Evolutionary conservation across 2,888 invertebrate genomes (phyloP), one percentile per base, ranked within the genome.

Genomic region (Lycaena phlaeas): DNA sequence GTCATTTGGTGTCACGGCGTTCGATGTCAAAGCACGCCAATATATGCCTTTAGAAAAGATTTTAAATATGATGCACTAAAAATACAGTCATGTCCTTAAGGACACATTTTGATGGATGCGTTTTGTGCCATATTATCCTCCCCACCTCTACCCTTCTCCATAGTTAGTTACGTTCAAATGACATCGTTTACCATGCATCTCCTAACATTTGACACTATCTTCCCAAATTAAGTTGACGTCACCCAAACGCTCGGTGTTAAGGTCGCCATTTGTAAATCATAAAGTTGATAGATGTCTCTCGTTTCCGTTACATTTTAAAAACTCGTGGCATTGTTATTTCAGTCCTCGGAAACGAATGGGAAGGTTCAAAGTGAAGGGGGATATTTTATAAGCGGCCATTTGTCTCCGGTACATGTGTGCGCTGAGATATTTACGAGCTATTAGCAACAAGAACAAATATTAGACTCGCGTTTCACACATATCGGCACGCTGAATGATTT

Each of bases 381-480:
- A 72, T 71, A 69, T 74, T 70, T 77, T 78, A 74, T 77, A 74
- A 60, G 62, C 66, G 58, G 62, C 69, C 72, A 79, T 82, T 79
- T 81, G 78, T 81, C 58, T 52, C 51, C 62, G 63, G 59, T 68
- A 62, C 75, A 76, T 76, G 68, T 66, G 58, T 57, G 52, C 64
- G 76, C 64, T 78, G 81, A 84, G 73, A 74, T 82, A 81, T 82
- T 82, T 81, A 84, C 76, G 79, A 76, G 68, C 75, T 77, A 82
- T 81, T 75, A 77, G 72, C 68, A 72, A 71, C 64, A 70, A 69
- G 70, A 73, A 72, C 55, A 58, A 76, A 72, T 64, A 62, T 56
- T 46, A 54, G 48, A 48, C 51, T 39, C 51, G 53, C 57, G 53
- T 56, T 52, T 53, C 56, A 55, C 54, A 7, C 51, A 51, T 47